phyloP scores from a whole-genome alignment of 2,113 vertebrate species.

The Glareola pratincola region DNA sequence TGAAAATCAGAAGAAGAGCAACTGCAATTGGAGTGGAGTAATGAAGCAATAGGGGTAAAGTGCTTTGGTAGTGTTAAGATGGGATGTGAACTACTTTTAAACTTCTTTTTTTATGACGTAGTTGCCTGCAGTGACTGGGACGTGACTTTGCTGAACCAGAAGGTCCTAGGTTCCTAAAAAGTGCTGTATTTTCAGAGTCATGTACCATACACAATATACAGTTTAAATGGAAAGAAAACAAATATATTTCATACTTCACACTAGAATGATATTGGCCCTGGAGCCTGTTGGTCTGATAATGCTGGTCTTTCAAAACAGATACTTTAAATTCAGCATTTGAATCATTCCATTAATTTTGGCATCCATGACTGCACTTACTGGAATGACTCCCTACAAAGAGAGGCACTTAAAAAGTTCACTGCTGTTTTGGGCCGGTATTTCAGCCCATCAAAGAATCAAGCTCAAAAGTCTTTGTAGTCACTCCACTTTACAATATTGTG shows the following conservation, averaged over 20 bases:
- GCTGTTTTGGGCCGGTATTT: not conserved
- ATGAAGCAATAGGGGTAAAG: not conserved
- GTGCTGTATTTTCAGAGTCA: not conserved
- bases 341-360: not conserved
- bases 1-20: not conserved
- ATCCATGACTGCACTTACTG: not conserved
- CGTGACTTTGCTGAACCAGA: not conserved
- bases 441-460: not conserved
- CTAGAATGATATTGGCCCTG: not conserved
- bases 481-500: constrained; percentile 7
- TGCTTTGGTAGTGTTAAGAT: not conserved
- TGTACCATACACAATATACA: not conserved
- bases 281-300: not conserved
- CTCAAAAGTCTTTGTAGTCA: not conserved
- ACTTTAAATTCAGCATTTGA: constrained; percentile 2
- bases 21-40: not conserved
- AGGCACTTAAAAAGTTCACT: not conserved
- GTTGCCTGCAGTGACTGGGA: not conserved
- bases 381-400: not conserved
- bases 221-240: not conserved
- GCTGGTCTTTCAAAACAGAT: not conserved
- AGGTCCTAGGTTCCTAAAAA: not conserved
- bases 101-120: not conserved
- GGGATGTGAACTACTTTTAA: not conserved
- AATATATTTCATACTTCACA: not conserved